Evolutionary conservation across 1,140 invertebrate genomes (phyloP), one percentile per base, ranked within the genome.

Genomic region (Drosophila obscura): DNA sequence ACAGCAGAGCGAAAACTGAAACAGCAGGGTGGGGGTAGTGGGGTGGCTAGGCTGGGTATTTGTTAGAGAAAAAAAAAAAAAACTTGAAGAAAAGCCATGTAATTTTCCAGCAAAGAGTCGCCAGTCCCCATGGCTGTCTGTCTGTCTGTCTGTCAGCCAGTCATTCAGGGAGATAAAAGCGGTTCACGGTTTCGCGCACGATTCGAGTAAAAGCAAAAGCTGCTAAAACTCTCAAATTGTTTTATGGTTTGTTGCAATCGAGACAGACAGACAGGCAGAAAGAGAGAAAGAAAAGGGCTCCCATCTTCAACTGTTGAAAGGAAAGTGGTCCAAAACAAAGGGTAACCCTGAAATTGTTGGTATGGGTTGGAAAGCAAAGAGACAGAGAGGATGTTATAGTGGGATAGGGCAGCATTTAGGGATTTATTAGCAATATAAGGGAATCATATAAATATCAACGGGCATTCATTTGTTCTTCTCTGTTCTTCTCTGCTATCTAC

Each of bases 151-250:
- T 15, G 22, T 46, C 51, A 35, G 43, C 24, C 24, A 45, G 60
- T 26, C 65, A 68, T 55, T 68, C 62, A 41, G 62, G 61, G 66
- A 43, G 50, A 69, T 67, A 69, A 58, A 68, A 48, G 35, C 31
- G 35, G 64, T 69, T 69, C 64, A 68, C 64, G 66, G 64, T 69
- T 69, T 69, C 66, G 66, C 66, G 64, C 66, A 69, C 66, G 66
- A 69, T 35, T 69, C 51, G 9, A 28, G 66, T 69, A 69, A 69
- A 69, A 69, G 66, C 66, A 69, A 69, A 69, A 69, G 66, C 66
- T 69, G 66, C 52, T 69, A 69, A 69, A 69, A 69, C 57, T 65
- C 64, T 58, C 49, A 69, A 69, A 69, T 43, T 58, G 64, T 69
- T 69, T 39, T 69, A 69, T 69, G 45, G 64, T 26, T 66, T 35